These are phyloP conservation scores for Drosophila dives DNA, from an alignment of 2,888 invertebrate species.

Conservation along the genomic window DNA sequence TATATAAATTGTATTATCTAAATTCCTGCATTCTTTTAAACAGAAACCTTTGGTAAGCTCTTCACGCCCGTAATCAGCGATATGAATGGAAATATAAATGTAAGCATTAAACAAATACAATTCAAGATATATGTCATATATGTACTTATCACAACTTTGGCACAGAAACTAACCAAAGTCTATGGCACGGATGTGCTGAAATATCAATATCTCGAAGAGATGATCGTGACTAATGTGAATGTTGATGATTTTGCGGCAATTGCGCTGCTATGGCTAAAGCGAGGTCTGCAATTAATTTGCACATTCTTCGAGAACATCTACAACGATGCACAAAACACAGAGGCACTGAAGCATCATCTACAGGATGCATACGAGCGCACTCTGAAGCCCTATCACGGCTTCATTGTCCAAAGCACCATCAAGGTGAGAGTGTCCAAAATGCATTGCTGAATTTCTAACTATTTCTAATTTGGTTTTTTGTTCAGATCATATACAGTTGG, in stretches of 20 bases:
- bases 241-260: slow-evolving; percentile 86
- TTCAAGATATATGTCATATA: no score
- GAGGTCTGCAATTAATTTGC: slow-evolving; percentile 83
- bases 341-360: slow-evolving; percentile 88
- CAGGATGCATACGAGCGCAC: slow-evolving; percentile 89
- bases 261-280: slow-evolving; percentile 91
- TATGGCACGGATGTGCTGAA: slow-evolving; percentile 86
- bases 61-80: slow-evolving; percentile 91
- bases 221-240: slow-evolving; percentile 88
- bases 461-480: neutral
- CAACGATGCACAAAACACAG: slow-evolving; percentile 81
- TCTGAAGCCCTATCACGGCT: slow-evolving; percentile 90
- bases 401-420: slow-evolving; percentile 91
- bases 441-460: neutral
- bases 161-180: slow-evolving; percentile 87
- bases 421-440: slow-evolving; percentile 85
- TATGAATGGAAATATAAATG: slow-evolving; percentile 91
- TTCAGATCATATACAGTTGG: slow-evolving; percentile 88
- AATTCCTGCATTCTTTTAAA: slow-evolving; percentile 6
- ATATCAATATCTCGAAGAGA: slow-evolving; percentile 88
- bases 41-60: slow-evolving; percentile 90
- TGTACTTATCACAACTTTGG: neutral
- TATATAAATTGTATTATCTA: slow-evolving; percentile 3
- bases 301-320: slow-evolving; percentile 83
- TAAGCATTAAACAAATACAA: slow-evolving; percentile 81